Base-by-base conservation (phyloP, 2,113 vertebrate species). In the Perca schrenkii region DNA sequence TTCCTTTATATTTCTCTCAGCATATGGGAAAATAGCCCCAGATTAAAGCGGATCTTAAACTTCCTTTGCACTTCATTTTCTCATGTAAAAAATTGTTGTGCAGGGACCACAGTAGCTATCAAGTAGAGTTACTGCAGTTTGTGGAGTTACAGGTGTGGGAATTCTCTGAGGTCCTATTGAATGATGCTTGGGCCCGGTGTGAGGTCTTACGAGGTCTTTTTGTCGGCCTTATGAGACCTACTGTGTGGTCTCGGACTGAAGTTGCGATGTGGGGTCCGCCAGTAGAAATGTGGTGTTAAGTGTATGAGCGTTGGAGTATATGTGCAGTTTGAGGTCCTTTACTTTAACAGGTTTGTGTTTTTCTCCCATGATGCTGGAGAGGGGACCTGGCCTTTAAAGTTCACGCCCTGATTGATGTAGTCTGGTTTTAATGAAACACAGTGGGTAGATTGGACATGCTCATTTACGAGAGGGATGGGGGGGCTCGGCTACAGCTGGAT, bases 341-440 rank as follows among this genome's bases (percentile, higher is more conserved):
- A 54, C 83, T 93, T 86, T 85, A 91, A 89, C 86, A 76, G 87
- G 78, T 86, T 53, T 4, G 15, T 82, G 86, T 91, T 93, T 89
- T 89, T 62, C 79, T 85, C 70, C 84, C 73, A 62, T 91, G 88
- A 81, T 88, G 74, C 89, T 52, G 71, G 65, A 86, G 83, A 81
- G 83, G 82, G 86, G 91, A 92, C 92, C 91, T 92, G 91, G 88
- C 88, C 93, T 93, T 93, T 92, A 93, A 92, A 94, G 89, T 93
- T 91, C 91, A 86, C 78, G 71, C 46, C 75, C 82, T 82, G 90
- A 88, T 85, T 93, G 92, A 92, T 92, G 92, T 90, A 86, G 90
- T 91, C 92, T 94, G 92, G 87, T 91, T 92, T 88, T 92, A 91
- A 94, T 93, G 91, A 91, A 93, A 90, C 91, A 46, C 92, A 91